Base-by-base conservation (phyloP, 2,888 invertebrate genomes). In the Scaeva pyrastri region DNA sequence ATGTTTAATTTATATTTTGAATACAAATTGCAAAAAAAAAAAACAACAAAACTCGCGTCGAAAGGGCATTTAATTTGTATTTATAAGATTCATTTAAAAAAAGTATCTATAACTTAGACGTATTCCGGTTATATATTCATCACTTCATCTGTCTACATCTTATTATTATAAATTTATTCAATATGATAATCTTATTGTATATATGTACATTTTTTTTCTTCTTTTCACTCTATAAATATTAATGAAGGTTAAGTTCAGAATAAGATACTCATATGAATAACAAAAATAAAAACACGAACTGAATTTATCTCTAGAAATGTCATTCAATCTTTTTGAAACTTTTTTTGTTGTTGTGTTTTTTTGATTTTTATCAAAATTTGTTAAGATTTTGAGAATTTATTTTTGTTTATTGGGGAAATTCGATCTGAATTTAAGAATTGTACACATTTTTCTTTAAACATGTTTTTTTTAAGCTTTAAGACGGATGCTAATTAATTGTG, bases 131-230 rank as follows among this genome's bases (percentile, higher is more conserved):
- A 19, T 31, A 31, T 31, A 70, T 16, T 55, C 45, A 26, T 39
- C 39, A 21, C 26, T 41, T 52, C 21, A 52, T 14, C 23, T 26
- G 23, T 52, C 23, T 52, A 21, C 21, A 5, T 50, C 12, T 52
- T 41, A 55, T 45, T 36, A 26, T 50, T 73, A 21, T 31, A 72
- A n/a, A 66, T 73, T n/a, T 26, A 58, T 79, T 73, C 39, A 66
- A 50, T 79, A 73, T 79, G 64, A 45, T 73, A 72, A 79, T 79
- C 6, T 62, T n/a, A n/a, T n/a, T n/a, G n/a, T n/a, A n/a, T n/a
- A n/a, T 19, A 50, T 21, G 11, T 21, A 12, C 12, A 21, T 50
- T 11, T 36, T 23, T 50, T 23, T 58, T 58, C 48, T 31, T 16
- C 2, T 16, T 58, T 39, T 64, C 50, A 8, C 5, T 43, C 5